Evolutionary conservation across 2,888 invertebrate genomes (phyloP), one percentile per base, ranked within the genome.

Genomic region (Carpatolechia fugitivella): DNA sequence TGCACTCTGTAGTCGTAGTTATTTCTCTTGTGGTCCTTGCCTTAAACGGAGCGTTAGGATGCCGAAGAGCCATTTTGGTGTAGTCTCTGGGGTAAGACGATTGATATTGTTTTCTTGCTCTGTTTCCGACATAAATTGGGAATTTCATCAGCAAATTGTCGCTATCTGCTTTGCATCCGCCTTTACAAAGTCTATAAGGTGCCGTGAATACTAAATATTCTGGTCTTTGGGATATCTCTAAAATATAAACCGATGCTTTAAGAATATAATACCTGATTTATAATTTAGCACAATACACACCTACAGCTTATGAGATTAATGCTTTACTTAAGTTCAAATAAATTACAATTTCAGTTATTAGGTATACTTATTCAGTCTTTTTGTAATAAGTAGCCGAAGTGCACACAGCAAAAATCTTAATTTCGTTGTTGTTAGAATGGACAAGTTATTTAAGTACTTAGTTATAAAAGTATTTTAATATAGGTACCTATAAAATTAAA

Each of bases 181-280:
- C 78, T 10, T 78, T 70, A 60, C 81, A 82, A 10, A 87, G 60
- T 67, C 68, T 82, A 61, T 76, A 85, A 10, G 87, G 86, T 18
- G 86, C 86, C 49, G 86, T 87, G 59, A 88, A 88, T 56, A 77
- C 56, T 58, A 86, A 68, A 36, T 71, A 62, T 49, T 63, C 72
- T 1, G 82, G 79, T 33, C 52, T 68, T 29, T 24, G 62, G 41
- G 66, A 58, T 24, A 24, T 24, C 56, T 71, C 84, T 86, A 83
- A 72, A 84, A 82, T 67, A 56, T 64, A 65, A 60, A 64, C 33
- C 33, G n/a, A 33, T 8, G 3, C 10, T 33, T 33, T 33, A 5
- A 33, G 8, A 10, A 2, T 5, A 33, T 10, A 33, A 3, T n/a
- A 6, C 33, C 33, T 10, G 33, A 2, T n/a, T 33, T 11, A 3